Percentiles rank a stretch among this genome's conserved stretches.
phyloP scores from a whole-genome alignment of 2,797 vertebrate genomes.

The Rhinoraja longicauda region DNA sequence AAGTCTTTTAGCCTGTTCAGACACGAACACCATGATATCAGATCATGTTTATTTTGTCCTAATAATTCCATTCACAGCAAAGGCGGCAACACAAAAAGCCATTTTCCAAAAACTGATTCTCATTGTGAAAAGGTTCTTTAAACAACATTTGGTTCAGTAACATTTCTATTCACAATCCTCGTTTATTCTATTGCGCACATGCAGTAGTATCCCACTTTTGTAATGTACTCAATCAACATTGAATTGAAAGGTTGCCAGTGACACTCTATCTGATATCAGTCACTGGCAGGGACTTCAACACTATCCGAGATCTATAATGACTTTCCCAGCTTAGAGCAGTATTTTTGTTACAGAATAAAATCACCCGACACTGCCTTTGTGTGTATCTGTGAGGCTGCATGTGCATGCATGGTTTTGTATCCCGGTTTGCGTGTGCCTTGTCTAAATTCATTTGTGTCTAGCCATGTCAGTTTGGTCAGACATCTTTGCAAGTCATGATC shows the following conservation, averaged over 20 bases:
- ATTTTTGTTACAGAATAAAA: neutral
- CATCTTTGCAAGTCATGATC: neutral
- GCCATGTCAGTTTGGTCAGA: neutral
- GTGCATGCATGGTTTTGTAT: too few species aligned
- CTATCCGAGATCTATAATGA: neutral
- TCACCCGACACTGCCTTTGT: neutral
- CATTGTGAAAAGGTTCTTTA: neutral
- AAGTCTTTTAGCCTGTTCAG: neutral
- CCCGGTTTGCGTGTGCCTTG: too few species aligned
- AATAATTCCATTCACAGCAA: constrained; percentile 8
- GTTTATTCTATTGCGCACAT: neutral
- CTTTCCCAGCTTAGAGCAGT: neutral
- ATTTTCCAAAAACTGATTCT: neutral
- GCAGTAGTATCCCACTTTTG: neutral
- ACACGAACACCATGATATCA: neutral
- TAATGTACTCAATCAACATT: neutral
- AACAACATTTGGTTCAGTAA: too few species aligned
- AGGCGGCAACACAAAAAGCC: neutral
- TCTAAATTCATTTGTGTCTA: too few species aligned
- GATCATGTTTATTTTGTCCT: neutral
- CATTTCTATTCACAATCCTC: neutral
- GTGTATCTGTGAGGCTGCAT: neutral
- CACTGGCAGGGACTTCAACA: neutral
- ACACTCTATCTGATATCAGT: neutral
- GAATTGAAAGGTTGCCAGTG: neutral